Evolutionary conservation across 2,113 vertebrate genomes (phyloP), one percentile per base, ranked within the genome.

Genomic region (Girardinichthys multiradiatus): DNA sequence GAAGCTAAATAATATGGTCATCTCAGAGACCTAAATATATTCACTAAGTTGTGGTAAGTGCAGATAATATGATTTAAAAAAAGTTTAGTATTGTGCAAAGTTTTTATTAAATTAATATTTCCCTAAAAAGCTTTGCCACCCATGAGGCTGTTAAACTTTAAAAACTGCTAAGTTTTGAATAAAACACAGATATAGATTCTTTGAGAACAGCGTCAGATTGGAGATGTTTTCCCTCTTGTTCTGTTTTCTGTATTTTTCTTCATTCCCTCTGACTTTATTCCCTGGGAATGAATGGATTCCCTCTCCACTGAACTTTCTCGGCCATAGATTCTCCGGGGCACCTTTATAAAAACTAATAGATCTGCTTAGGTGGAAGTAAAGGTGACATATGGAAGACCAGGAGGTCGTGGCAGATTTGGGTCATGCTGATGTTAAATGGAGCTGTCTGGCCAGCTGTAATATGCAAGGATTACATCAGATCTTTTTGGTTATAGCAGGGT

Each of bases 371-470:
- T 79, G 69, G 76, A 48, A 80, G 69, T 67, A 81, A 75, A 73
- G 67, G 79, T 84, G 83, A 89, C 81, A 86, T 74, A 87, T 79
- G 75, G 81, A 83, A 86, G 87, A 91, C 77, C 83, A 68, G 72
- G 81, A 81, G 81, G 83, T 88, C 64, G 12, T 76, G 88, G 75
- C 80, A 82, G 75, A 83, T 83, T 74, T 67, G 76, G 76, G 69
- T 77, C 80, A 79, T 13, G 61, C 79, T 76, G 79, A 83, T 79
- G 74, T 80, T 86, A 71, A 84, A 84, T 72, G 57, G n/a, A 59
- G 70, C 77, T 62, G 67, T 70, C 68, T 72, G 75, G 51, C 74
- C 57, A 63, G 70, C 70, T 77, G 72, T 78, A 84, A 79, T 64
- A 45, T 78, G 67, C 61, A 30, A 66, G 57, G 77, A 79, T 85